These are phyloP conservation scores for Cepaea hortensis DNA, from an alignment of 2,888 invertebrate species.

Conservation along the genomic window DNA sequence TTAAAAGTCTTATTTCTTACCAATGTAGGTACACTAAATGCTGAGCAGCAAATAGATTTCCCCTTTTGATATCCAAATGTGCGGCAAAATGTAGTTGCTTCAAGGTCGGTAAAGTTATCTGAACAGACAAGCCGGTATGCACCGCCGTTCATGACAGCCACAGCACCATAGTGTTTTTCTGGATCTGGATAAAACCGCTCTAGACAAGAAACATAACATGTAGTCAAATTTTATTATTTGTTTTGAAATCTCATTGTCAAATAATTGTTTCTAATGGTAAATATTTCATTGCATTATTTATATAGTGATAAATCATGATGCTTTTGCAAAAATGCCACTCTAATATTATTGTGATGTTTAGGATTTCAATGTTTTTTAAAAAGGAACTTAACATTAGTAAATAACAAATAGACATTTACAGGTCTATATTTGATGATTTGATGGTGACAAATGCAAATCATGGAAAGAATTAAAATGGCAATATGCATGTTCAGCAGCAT, in stretches of 20 bases:
- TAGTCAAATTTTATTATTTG: constrained; percentile 53
- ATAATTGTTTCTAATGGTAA: no score
- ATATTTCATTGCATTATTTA: no score
- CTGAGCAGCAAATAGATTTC: constrained; percentile 41
- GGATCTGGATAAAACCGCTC: constrained; percentile 30
- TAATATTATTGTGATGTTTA: no score
- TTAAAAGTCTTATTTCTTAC: not conserved
- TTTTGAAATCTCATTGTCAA: not conserved
- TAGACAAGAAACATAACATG: constrained; percentile 1
- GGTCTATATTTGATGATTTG: no score
- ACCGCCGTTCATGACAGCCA: constrained; percentile 1
- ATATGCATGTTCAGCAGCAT: no score
- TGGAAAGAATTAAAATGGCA: no score
- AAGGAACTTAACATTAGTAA: no score
- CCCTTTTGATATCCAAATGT: constrained; percentile 35
- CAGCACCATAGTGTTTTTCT: constrained; percentile 30
- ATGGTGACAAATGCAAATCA: no score
- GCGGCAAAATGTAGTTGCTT: constrained; percentile 43
- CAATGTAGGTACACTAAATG: not conserved
- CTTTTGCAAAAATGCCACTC: no score
- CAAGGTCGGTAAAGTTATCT: constrained; percentile 45
- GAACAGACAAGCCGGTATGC: constrained; percentile 32
- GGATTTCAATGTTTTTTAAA: no score
- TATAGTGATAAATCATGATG: no score
- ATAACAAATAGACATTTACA: no score